Evolutionary conservation across 2,888 invertebrate species (phyloP), one percentile per base, ranked within the genome.

Genomic region (Philereme transversata): DNA sequence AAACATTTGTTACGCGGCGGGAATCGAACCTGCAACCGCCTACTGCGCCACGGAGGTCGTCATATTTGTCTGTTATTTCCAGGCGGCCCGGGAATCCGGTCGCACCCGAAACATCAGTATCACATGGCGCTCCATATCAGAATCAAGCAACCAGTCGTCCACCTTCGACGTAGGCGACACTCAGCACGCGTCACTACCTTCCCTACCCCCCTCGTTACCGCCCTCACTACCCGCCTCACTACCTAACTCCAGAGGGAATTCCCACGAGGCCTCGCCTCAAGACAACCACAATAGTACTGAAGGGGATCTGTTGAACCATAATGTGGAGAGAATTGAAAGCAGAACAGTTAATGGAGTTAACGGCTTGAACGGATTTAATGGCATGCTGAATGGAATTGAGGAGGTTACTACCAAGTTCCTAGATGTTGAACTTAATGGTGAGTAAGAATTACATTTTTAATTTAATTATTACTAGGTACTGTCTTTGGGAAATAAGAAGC

Each of bases 41-140:
- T 3, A 22, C 22, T 22, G 22, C 22, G 22, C 22, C 22, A 22
- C 22, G 22, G 22, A 22, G 22, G 22, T 22, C 22, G 22, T 22
- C 22, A 22, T 22, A 22, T 22, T 22, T 22, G 22, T 22, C 22
- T 22, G 22, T 48, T 36, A 4, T 34, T 58, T 48, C 10, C 78
- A 88, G 90, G 82, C 83, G 3, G 78, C 87, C 10, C 76, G 86
- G 62, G 88, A 88, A 70, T 67, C 82, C 4, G 81, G 81, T 3
- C 78, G 90, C 1, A 80, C 81, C 0, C 79, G 92, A 3, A 87
- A 90, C 75, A 86, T 92, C 57, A 92, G 92, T 77, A 91, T 92
- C 62, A 92, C 91, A 0, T 92, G 92, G 92, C 82, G 93, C 0
- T 92, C 92, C 0, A 81, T 92, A 62, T 92, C 92, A 0, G 92